Evolutionary conservation across 2,797 vertebrate species (phyloP).

Genomic region (Sphenopsis melanotis): DNA sequence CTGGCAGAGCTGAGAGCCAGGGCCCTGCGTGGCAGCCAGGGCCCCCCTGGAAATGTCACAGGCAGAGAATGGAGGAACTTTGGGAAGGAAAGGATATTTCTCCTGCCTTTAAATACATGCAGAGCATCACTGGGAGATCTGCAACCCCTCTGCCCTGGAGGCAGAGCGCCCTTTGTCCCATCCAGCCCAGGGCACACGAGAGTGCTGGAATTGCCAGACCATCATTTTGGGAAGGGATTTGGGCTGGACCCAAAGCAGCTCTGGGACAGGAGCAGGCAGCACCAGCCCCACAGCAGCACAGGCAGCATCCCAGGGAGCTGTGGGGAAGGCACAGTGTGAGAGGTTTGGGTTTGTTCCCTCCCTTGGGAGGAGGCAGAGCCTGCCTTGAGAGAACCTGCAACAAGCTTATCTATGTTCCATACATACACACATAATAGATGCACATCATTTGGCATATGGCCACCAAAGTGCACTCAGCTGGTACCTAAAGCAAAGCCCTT

Average conservation of each 20-base stretch:
- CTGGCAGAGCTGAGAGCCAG: background rate
- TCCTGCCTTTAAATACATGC: background rate
- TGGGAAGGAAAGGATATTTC: background rate
- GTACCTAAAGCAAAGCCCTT: background rate
- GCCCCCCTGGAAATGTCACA: background rate
- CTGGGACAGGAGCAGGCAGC: accelerated
- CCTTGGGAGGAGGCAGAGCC: background rate
- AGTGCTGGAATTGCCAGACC: background rate
- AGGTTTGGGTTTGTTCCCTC: background rate
- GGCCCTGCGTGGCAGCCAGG: background rate
- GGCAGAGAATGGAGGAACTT: background rate
- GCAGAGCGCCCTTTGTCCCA: background rate
- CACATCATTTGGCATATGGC: background rate
- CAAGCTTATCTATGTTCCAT: background rate
- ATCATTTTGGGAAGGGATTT: background rate
- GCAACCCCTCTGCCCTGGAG: background rate
- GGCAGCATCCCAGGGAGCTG: background rate
- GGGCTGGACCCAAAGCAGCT: background rate
- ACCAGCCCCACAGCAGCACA: background rate
- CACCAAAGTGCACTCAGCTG: background rate
- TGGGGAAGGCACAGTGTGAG: background rate
- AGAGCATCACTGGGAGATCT: background rate
- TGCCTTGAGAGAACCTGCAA: background rate
- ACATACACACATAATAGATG: too few species aligned
- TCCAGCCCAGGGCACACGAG: accelerated